These are phyloP conservation scores for Hestina assimilis DNA, from an alignment of 1,140 invertebrate species.

Conservation along the genomic window DNA sequence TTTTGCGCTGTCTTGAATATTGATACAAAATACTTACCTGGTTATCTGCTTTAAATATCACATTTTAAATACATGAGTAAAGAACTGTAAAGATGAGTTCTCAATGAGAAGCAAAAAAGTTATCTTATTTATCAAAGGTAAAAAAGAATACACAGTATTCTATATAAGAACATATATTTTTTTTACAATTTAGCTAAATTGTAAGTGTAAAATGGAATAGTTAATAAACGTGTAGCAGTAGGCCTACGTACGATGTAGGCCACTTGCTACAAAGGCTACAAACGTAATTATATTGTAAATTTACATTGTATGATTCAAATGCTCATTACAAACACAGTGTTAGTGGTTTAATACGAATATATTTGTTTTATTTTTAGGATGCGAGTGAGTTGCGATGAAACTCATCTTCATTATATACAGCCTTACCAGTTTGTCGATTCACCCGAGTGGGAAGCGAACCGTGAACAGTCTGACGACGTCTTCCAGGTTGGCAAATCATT, in stretches of 20 bases:
- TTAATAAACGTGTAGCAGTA: background rate
- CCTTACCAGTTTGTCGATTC: constrained; percentile 92
- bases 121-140: too few species aligned
- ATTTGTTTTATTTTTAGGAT: constrained; percentile 41
- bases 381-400: constrained; percentile 88
- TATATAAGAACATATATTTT: too few species aligned
- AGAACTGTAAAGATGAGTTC: too few species aligned
- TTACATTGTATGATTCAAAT: background rate
- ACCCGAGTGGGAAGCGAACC: constrained; percentile 90
- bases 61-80: background rate
- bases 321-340: background rate
- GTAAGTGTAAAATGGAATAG: background rate
- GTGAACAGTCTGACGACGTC: constrained; percentile 85
- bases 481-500: constrained; percentile 84
- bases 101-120: too few species aligned
- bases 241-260: background rate
- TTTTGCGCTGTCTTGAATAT: constrained; percentile 27
- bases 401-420: constrained; percentile 89
- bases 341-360: background rate
- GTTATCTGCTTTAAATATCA: background rate
- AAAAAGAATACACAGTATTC: too few species aligned
- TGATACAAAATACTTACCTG: constrained; percentile 3
- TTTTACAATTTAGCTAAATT: too few species aligned
- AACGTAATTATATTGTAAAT: background rate
- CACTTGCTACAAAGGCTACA: background rate